phyloP scores from a whole-genome alignment of 2,797 vertebrate species.

The Spheniscus humboldti region DNA sequence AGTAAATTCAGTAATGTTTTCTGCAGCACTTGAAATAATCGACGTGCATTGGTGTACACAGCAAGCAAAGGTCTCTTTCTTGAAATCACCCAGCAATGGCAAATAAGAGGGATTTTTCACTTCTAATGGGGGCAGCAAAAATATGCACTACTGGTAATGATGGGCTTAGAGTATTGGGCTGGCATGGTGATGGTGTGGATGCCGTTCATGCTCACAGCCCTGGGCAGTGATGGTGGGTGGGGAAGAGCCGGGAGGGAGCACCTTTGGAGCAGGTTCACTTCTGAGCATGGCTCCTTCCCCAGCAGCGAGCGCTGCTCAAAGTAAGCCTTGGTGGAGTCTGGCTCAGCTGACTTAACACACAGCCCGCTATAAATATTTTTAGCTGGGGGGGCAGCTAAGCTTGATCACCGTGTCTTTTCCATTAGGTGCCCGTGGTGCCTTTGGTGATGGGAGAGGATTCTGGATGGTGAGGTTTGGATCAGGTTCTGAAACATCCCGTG shows the following conservation, averaged over 20 bases:
- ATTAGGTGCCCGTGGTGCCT: too few species aligned
- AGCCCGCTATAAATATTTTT: too few species aligned
- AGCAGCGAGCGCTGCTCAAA: neutral
- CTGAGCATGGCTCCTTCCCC: neutral
- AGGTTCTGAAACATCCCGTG: neutral
- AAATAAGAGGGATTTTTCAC: neutral
- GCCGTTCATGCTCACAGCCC: accelerated
- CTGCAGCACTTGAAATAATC: neutral
- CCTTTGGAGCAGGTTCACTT: neutral
- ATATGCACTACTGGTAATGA: accelerated
- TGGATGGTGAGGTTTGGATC: neutral
- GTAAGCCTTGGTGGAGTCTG: accelerated
- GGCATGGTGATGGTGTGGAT: neutral
- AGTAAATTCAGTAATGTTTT: neutral
- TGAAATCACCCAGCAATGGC: neutral
- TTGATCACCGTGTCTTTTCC: neutral
- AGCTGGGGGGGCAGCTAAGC: neutral
- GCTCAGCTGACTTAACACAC: neutral
- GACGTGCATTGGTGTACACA: neutral
- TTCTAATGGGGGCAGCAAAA: too few species aligned
- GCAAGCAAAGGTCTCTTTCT: neutral
- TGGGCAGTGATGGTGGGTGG: neutral
- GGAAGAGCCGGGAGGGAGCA: neutral
- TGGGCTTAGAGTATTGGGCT: too few species aligned
- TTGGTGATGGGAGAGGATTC: neutral